Evolutionary conservation across 2,797 vertebrate species (phyloP), one percentile per base, ranked within the genome.

Genomic region (Cirrhinus molitorella): DNA sequence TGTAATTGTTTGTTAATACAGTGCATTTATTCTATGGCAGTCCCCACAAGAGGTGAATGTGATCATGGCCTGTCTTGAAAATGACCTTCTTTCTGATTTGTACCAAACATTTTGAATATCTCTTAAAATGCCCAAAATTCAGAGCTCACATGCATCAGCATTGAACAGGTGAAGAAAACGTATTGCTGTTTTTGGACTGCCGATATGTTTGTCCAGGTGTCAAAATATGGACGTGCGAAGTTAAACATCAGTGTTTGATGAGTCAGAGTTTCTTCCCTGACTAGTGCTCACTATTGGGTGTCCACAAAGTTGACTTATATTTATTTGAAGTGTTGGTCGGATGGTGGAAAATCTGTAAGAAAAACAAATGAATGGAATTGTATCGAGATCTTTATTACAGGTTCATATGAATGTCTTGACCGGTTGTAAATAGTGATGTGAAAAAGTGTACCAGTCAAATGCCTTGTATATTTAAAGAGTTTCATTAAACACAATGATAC

Each of bases 191-290:
- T 88, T 92, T 93, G 92, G 92, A 91, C 66, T 73, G 84, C 87
- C 79, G 25, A 51, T 80, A 70, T 94, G 90, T 94, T 94, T 94
- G 92, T 92, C 93, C 94, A 94, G 93, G 93, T 94, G 94, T 94
- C 91, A 93, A 92, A 92, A 90, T 91, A 92, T 93, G 92, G 91
- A 92, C 90, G 90, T 90, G 91, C 61, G n/a, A 88, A 90, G 91
- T 91, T 91, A 89, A 92, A 91, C 89, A 91, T 90, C 93, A 92
- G 91, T 89, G 89, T 87, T 81, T 81, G 53, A 90, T 92, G 93
- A 94, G 93, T 94, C 94, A 93, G 88, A 93, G 68, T 94, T 94
- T 93, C 92, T 94, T 88, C 84, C 82, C 85, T 76, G 49, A 37
- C 51, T 16, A 37, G 49, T 40, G 25, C 63, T 51, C 83, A 85